Conservation (phyloP, 1,140 invertebrate species). For the Conopomorpha cramerella region DNA sequence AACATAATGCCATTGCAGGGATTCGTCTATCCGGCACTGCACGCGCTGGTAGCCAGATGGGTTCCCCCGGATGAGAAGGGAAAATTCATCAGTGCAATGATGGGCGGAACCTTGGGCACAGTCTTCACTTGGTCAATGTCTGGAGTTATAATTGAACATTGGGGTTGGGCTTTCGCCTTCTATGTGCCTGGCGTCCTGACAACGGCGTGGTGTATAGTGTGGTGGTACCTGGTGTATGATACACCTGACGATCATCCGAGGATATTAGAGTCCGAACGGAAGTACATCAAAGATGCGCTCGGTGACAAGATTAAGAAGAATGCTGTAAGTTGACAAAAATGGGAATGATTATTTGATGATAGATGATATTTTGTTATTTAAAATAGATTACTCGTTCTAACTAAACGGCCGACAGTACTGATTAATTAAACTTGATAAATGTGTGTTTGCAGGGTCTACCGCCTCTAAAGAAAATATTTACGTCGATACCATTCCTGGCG, state of each 20-base stretch:
- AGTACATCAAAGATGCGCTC: constrained; percentile 15
- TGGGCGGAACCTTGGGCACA: constrained; percentile 27
- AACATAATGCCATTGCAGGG: constrained; percentile 24
- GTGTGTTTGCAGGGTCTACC: constrained; percentile 54
- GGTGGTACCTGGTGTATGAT: not conserved
- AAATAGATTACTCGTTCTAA: not conserved
- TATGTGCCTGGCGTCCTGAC: not conserved
- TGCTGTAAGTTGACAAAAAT: not conserved
- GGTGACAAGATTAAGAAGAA: constrained; percentile 11
- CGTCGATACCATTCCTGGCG: not conserved
- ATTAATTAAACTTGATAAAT: too few relatives aligned
- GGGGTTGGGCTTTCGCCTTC: not conserved
- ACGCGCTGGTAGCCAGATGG: constrained; percentile 69
- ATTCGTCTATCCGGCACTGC: constrained; percentile 67
- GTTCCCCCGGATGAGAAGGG: constrained; percentile 69
- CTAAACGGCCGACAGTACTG: not conserved
- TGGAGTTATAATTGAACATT: not conserved
- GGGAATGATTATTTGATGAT: not conserved
- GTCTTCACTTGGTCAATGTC: not conserved
- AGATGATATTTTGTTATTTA: not conserved
- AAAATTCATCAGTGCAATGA: constrained; percentile 71
- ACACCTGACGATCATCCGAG: not conserved
- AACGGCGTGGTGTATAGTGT: not conserved
- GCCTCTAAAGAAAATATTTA: constrained; percentile 61
- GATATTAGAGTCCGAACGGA: not conserved